Conservation (phyloP, 2,113 vertebrate species). For the Elaphurus davidianus region DNA sequence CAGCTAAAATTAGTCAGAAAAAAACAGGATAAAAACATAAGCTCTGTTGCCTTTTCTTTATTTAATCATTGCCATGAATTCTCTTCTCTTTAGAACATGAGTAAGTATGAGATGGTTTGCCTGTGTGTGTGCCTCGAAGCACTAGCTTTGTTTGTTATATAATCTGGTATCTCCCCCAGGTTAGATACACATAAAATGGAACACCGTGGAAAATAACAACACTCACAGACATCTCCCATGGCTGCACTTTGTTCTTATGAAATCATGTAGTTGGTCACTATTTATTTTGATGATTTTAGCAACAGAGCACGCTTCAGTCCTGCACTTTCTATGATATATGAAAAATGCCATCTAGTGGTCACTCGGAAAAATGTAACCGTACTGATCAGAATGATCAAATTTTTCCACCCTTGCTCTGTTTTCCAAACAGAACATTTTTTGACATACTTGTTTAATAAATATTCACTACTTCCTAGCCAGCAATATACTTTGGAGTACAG, state of each 20-base stretch:
- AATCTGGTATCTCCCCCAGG: not conserved
- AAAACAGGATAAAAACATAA: not conserved
- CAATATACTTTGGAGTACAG: not conserved
- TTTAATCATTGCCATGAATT: not conserved
- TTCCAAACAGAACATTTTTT: not conserved
- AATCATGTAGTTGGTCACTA: not conserved
- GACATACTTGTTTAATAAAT: not conserved
- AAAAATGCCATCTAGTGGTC: constrained; percentile 78
- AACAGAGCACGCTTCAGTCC: not conserved
- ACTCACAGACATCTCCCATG: not conserved
- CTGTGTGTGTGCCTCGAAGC: not conserved
- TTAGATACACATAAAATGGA: not conserved
- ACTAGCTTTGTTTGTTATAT: not conserved
- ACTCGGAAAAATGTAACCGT: not conserved
- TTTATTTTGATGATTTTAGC: constrained; percentile 34
- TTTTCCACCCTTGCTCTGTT: not conserved
- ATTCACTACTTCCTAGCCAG: not conserved
- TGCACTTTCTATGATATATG: not conserved
- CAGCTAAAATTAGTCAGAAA: not conserved
- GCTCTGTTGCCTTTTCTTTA: not conserved
- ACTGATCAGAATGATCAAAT: not conserved
- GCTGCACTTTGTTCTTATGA: constrained; percentile 32
- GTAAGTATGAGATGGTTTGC: not conserved
- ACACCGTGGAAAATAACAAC: constrained; percentile 29
- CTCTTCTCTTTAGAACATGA: not conserved